Base-by-base conservation (phyloP, 2,113 vertebrate species). In the Pseudopipra pipra region DNA sequence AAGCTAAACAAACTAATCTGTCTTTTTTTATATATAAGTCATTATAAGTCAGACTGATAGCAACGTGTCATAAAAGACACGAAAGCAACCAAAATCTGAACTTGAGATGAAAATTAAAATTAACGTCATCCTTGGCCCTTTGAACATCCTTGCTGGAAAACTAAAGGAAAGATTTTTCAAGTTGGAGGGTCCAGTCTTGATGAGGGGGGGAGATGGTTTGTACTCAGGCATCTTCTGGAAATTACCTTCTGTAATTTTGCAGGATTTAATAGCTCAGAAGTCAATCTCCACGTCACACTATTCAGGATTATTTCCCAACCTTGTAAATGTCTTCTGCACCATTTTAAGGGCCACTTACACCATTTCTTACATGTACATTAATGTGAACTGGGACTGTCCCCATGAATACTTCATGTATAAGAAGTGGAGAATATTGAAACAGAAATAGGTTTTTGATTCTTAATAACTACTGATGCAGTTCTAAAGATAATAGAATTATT, bases 401-500 rank as follows among this genome's bases (percentile, higher is more conserved):
- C 24, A n/a, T 72, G 28, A 89, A 91, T 74, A 61, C 15, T 74
- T 56, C 52, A 5, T n/a, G 5, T 73, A 54, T 37, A 67, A 73
- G 22, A 65, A 39, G 27, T 37, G 65, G 47, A 72, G 14, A 65
- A 73, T 75, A 76, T 76, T 87, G 91, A 89, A 84, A 47, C 44
- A 75, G 61, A 88, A 91, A 62, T 41, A 39, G 19, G 25, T 55
- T 90, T 87, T 84, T 81, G 25, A 52, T 94, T 94, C 49, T 87
- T 95, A 72, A 39, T 91, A 76, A 89, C 41, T 70, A 79, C 51
- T 39, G 58, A 18, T 83, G 67, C 37, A 55, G 33, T 89, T 85
- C 65, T 90, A 70, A 95, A 84, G 76, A 77, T 93, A 95, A 93
- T 61, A 31, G 35, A 28, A 85, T 95, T 87, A 79, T 87, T 93